These are phyloP conservation scores for Melangyna quadrimaculata DNA, from an alignment of 2,888 invertebrate species.

Conservation along the genomic window DNA sequence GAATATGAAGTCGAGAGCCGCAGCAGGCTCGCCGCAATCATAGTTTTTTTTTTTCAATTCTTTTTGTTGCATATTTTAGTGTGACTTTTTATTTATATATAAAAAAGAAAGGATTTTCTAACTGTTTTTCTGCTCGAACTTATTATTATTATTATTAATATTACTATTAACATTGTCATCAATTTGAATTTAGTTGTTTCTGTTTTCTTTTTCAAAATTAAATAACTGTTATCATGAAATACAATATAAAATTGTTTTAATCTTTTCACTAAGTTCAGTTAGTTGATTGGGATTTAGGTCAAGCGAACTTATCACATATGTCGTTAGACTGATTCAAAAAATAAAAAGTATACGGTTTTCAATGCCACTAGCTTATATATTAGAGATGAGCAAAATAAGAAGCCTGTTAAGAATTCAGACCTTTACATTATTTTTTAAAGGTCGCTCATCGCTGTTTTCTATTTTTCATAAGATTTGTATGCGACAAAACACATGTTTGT, in stretches of 20 bases:
- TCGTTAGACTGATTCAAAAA: no score
- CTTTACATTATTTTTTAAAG: no score
- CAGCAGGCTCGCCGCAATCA: constrained; percentile 12
- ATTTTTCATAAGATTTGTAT: no score
- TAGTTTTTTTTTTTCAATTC: constrained; percentile 7
- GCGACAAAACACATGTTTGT: no score
- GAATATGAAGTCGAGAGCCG: constrained; percentile 34
- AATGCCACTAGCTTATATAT: no score
- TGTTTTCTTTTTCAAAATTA: background rate
- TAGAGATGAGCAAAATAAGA: no score
- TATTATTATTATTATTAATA: constrained; percentile 4
- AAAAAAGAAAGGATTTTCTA: background rate
- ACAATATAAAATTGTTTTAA: background rate
- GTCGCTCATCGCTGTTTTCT: no score
- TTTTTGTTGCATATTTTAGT: constrained; percentile 20
- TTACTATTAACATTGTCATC: constrained; percentile 1
- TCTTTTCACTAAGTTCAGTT: background rate
- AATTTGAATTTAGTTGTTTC: constrained; percentile 4
- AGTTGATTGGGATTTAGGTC: no score
- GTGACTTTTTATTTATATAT: background rate
- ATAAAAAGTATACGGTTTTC: no score
- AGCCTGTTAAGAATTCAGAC: no score
- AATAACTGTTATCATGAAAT: background rate
- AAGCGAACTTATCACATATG: no score
- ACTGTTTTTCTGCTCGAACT: background rate